These are phyloP conservation scores for Orthosia gracilis DNA, from an alignment of 2,888 invertebrate species.

Conservation along the genomic window DNA sequence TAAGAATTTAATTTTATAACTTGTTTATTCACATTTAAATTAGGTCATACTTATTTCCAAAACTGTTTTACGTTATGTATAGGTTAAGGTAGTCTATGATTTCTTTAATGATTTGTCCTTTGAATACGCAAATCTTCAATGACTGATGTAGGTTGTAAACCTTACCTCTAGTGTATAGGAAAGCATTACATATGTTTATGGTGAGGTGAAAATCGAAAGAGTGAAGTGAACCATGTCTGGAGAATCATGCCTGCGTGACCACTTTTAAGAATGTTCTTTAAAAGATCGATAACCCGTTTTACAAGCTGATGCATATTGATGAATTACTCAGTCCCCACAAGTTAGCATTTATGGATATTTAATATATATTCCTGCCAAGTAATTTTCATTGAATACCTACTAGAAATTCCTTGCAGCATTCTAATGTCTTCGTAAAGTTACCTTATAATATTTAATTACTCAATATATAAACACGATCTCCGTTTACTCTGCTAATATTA, in stretches of 20 bases:
- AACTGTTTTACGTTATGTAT: constrained; percentile 7
- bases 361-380: constrained; percentile 26
- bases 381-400: constrained; percentile 28
- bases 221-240: constrained; percentile 58
- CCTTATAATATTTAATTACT: constrained; percentile 47
- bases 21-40: constrained; percentile 4
- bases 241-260: constrained; percentile 67
- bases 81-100: background rate
- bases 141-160: background rate
- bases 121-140: background rate
- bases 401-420: constrained; percentile 23
- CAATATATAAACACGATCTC: constrained; percentile 25
- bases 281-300: constrained; percentile 73
- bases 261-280: constrained; percentile 72
- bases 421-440: constrained; percentile 6
- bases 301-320: constrained; percentile 66
- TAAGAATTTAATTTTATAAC: constrained; percentile 1
- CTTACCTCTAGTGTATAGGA: constrained; percentile 12
- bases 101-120: background rate
- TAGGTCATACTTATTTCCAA: constrained; percentile 35
- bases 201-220: constrained; percentile 67
- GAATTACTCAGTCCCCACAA: constrained; percentile 53
- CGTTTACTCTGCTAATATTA: constrained; percentile 50
- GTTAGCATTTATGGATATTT: constrained; percentile 45
- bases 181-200: constrained; percentile 22